These are phyloP conservation scores for Idaea biselata DNA, from an alignment of 2,888 invertebrate species.

Conservation along the genomic window DNA sequence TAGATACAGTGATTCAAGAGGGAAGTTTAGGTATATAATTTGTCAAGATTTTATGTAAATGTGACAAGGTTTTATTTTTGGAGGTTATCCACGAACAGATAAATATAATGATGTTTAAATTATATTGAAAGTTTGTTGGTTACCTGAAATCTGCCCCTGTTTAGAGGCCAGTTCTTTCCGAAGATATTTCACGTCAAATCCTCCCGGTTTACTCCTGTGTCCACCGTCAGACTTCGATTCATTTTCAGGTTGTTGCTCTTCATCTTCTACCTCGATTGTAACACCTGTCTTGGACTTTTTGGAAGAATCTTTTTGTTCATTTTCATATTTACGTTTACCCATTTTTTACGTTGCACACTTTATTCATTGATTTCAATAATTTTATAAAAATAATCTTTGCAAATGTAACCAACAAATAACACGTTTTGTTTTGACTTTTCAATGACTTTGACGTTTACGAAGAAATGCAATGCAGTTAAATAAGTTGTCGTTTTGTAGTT, in stretches of 20 bases:
- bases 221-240: conserved; percentile 18
- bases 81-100: background rate
- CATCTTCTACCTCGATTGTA: conserved; percentile 26
- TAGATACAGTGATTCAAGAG: too few relatives aligned
- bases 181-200: conserved; percentile 82
- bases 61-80: too few relatives aligned
- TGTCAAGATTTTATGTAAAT: too few relatives aligned
- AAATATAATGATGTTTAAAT: background rate
- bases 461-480: too few relatives aligned
- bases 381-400: background rate
- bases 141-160: conserved; percentile 80
- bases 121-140: conserved; percentile 22
- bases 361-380: conserved; percentile 5
- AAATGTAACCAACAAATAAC: conserved; percentile 12
- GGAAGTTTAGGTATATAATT: too few relatives aligned
- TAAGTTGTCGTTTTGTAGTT: too few relatives aligned
- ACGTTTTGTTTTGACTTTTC: conserved; percentile 43
- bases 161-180: conserved; percentile 76
- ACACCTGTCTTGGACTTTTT: conserved; percentile 50
- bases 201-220: conserved; percentile 36
- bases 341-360: conserved; percentile 37
- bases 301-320: conserved; percentile 32
- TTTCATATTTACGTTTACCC: conserved; percentile 65
- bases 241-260: conserved; percentile 52
- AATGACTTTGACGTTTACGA: too few relatives aligned